These are phyloP conservation scores for Montipora efflorescens DNA, from an alignment of 64 coral and sea anemone species.

Conservation along the genomic window DNA sequence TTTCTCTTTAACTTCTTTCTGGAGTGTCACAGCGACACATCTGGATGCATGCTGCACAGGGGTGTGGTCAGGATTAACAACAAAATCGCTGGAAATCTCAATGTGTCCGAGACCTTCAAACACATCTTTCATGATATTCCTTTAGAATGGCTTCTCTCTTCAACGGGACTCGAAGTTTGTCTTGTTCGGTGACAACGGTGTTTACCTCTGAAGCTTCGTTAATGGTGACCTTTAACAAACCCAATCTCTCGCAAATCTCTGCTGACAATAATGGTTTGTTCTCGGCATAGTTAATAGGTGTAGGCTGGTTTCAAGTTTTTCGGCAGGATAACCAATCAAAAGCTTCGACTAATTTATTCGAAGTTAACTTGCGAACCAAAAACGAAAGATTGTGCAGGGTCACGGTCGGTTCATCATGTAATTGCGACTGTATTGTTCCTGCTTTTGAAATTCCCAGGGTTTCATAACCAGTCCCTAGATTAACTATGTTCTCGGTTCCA, in stretches of 20 bases:
- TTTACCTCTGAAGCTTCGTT: background rate
- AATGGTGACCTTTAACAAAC: conserved; percentile 26
- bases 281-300: background rate
- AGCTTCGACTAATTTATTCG: no score
- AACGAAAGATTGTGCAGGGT: no score
- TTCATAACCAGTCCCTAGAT: no score
- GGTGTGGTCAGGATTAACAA: background rate
- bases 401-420: no score
- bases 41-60: conserved; percentile 63
- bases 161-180: background rate
- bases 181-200: background rate
- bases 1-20: conserved; percentile 61
- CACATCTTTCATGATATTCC: conserved; percentile 43
- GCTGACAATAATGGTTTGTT: conserved; percentile 54
- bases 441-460: no score
- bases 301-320: no score
- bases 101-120: conserved; percentile 64
- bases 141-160: conserved; percentile 25
- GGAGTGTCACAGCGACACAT: conserved; percentile 17
- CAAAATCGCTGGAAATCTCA: conserved; percentile 3
- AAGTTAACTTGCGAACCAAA: no score
- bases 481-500: background rate
- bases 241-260: conserved; percentile 58
- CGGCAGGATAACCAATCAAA: no score
- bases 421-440: no score